Evolutionary conservation across 1,140 invertebrate species (phyloP).

Genomic region (Brachionus plicatilis): DNA sequence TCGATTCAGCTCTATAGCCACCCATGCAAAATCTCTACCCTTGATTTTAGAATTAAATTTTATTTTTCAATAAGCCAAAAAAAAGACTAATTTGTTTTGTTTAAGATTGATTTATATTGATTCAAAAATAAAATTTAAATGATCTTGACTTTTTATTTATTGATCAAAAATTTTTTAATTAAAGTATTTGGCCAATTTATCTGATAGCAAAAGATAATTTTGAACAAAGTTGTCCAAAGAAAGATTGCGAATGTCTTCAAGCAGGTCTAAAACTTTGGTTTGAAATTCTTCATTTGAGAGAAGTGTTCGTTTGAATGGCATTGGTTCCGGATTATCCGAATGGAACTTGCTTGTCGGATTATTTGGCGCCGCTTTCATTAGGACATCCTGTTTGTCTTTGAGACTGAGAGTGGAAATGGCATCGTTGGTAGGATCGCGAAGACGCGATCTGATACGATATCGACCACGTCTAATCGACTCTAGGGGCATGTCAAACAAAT

Average conservation of each 20-base stretch:
- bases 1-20: neutral
- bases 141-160: neutral
- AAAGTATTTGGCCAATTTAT: neutral
- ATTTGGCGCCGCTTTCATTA: neutral
- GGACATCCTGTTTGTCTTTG: neutral
- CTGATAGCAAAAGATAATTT: neutral
- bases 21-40: neutral
- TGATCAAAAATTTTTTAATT: neutral
- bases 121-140: neutral
- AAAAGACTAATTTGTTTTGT: neutral
- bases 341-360: neutral
- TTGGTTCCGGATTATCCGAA: neutral
- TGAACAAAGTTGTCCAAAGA: neutral
- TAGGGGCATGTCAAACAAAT: neutral
- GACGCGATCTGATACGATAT: neutral
- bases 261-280: neutral
- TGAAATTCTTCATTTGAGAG: conserved; percentile 10
- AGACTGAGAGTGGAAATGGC: neutral
- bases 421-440: neutral
- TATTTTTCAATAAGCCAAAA: neutral
- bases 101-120: neutral
- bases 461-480: neutral
- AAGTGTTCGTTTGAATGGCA: neutral
- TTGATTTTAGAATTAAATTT: neutral
- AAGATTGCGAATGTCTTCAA: neutral